Conservation (phyloP, 2,797 vertebrate species). For the Sebastes wilsoni region DNA sequence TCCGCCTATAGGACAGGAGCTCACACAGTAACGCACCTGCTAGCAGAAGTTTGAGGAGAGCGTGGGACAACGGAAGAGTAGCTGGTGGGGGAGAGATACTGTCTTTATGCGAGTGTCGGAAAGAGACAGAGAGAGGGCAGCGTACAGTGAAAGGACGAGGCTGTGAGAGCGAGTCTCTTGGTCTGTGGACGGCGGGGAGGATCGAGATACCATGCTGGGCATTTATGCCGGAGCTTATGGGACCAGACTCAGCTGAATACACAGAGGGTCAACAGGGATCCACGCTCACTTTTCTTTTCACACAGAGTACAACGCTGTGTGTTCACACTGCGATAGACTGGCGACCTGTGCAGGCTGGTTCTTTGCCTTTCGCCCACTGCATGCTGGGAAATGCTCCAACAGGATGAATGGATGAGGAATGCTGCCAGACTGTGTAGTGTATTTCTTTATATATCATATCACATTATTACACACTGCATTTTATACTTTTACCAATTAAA, state of each 20-base stretch:
- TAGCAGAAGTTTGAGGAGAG: slow-evolving; percentile 50
- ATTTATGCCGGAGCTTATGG: slow-evolving; percentile 70
- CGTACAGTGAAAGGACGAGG: slow-evolving; percentile 66
- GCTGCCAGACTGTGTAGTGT: neutral
- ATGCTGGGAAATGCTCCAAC: slow-evolving; percentile 26
- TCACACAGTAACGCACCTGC: slow-evolving; percentile 75
- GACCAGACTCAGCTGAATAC: slow-evolving; percentile 68
- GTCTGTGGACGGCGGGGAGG: slow-evolving; percentile 51
- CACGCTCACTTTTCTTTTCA: slow-evolving; percentile 65
- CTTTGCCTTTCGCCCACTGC: slow-evolving; percentile 42
- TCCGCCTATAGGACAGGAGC: slow-evolving; percentile 36
- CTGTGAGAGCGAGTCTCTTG: slow-evolving; percentile 61
- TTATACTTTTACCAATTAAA: neutral
- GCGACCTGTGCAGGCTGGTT: slow-evolving; percentile 40
- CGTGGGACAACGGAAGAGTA: slow-evolving; percentile 51
- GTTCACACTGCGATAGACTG: slow-evolving; percentile 36
- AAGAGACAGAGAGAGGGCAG: slow-evolving; percentile 34
- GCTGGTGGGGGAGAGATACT: slow-evolving; percentile 32
- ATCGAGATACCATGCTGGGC: slow-evolving; percentile 71
- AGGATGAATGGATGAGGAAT: slow-evolving; percentile 28
- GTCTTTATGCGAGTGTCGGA: slow-evolving; percentile 41
- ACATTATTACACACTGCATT: neutral
- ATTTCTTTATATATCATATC: neutral
- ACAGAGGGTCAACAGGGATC: slow-evolving; percentile 66
- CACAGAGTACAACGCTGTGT: slow-evolving; percentile 38